Evolutionary conservation across 2,797 vertebrate genomes (phyloP).

Genomic region (Arnoldichthys spilopterus): DNA sequence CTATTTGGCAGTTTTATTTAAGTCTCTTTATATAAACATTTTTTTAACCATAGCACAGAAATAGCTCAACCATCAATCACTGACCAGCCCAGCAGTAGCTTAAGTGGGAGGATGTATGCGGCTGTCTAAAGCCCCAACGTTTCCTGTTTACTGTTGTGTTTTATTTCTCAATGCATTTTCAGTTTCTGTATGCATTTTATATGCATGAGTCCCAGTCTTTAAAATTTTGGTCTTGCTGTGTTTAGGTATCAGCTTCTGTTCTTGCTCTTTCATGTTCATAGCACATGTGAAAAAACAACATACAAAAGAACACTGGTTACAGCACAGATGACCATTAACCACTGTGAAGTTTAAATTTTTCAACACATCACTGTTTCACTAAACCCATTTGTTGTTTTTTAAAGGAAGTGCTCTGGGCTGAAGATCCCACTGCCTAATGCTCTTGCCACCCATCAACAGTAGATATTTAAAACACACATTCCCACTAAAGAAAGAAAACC

Average conservation of each 20-base stretch:
- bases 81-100: conserved; percentile 66
- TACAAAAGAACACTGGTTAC: conserved; percentile 24
- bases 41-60: conserved; percentile 67
- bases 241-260: conserved; percentile 2
- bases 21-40: conserved; percentile 41
- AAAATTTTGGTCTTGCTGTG: conserved; percentile 1
- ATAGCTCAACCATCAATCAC: conserved; percentile 62
- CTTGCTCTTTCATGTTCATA: conserved; percentile 16
- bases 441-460: conserved; percentile 40
- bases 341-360: conserved; percentile 26
- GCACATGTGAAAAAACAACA: conserved; percentile 15
- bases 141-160: conserved; percentile 74
- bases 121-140: conserved; percentile 71
- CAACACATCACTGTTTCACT: conserved; percentile 34
- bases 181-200: conserved; percentile 63
- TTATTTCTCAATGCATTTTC: conserved; percentile 44
- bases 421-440: conserved; percentile 48
- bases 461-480: conserved; percentile 54
- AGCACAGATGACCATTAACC: conserved; percentile 16
- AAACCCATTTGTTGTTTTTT: conserved; percentile 41
- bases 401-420: conserved; percentile 46
- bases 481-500: conserved; percentile 65
- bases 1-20: conserved; percentile 27
- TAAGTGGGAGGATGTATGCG: conserved; percentile 71
- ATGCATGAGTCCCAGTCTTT: conserved; percentile 19